Evolutionary conservation across 2,797 vertebrate species (phyloP).

Genomic region (Dryobates pubescens): DNA sequence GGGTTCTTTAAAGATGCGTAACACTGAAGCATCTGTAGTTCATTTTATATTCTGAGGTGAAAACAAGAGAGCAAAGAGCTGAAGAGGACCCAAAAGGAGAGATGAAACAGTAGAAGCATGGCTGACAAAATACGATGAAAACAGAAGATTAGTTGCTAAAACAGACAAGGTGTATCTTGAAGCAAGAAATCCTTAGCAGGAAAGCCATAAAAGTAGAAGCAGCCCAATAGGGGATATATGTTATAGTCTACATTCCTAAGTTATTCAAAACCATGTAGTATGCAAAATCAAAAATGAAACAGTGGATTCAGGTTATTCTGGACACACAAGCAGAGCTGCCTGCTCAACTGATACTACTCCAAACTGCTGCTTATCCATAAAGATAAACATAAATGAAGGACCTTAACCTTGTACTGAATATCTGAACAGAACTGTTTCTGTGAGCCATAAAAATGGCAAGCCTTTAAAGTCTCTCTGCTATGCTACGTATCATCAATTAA

Average conservation of each 20-base stretch:
- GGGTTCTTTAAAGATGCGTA: background rate
- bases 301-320: background rate
- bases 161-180: background rate
- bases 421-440: background rate
- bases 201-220: background rate
- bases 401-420: background rate
- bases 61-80: background rate
- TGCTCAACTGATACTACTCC: background rate
- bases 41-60: background rate
- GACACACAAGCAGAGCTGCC: background rate
- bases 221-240: background rate
- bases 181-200: background rate
- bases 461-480: background rate
- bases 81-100: background rate
- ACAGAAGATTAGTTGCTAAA: background rate
- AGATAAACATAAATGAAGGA: background rate
- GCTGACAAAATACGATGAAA: background rate
- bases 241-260: background rate
- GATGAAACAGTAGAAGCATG: background rate
- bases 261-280: background rate
- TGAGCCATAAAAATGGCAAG: background rate
- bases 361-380: background rate
- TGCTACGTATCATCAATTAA: background rate
- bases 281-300: background rate
- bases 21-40: background rate